Base-by-base conservation (phyloP, 2,113 vertebrate species). In the Numenius arquata region DNA sequence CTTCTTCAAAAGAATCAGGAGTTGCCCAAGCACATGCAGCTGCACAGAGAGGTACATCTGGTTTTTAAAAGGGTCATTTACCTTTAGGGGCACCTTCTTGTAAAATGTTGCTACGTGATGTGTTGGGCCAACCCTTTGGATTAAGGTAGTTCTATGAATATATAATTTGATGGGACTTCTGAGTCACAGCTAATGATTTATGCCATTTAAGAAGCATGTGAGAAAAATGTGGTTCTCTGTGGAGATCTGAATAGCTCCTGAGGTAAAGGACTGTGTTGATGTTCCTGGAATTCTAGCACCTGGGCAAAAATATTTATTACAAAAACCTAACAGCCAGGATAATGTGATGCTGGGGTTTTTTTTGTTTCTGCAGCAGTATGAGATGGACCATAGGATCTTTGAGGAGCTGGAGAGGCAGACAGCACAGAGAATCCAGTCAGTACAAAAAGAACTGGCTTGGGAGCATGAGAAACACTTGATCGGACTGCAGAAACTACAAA, bases 381-480 rank as follows among this genome's bases (percentile, higher is more conserved):
- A 98, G 89, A 71, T 99, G 88, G 98, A 99, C 92, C 90, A 2
- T 12, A 96, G 95, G 90, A 98, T 99, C 92, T 97, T 89, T 52
- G 98, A 98, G 70, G 98, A 99, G 80, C 97, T 98, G 65, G 82
- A 98, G 43, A 98, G 94, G 63, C 94, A 95, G 95, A 99, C 94
- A 50, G 97, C 90, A 38, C 88, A 97, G 73, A 97, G 68, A 81
- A 97, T 99, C 73, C 97, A 95, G 36, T 95, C 98, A 74, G 97
- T 98, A 89, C 97, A 98, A 95, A 98, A 96, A 63, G 98, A 99
- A 89, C 93, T 99, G 95, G 98, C 96, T 71, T 99, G 99, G 99
- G 99, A 99, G 93, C 96, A 95, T 23, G 99, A 99, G 97, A 98
- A 97, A 82, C 70, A 98, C 80, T 91, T 84, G 8, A 87, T 98